These are phyloP conservation scores for Lordiphosa clarofinis DNA, from an alignment of 1,140 invertebrate species.

Conservation along the genomic window DNA sequence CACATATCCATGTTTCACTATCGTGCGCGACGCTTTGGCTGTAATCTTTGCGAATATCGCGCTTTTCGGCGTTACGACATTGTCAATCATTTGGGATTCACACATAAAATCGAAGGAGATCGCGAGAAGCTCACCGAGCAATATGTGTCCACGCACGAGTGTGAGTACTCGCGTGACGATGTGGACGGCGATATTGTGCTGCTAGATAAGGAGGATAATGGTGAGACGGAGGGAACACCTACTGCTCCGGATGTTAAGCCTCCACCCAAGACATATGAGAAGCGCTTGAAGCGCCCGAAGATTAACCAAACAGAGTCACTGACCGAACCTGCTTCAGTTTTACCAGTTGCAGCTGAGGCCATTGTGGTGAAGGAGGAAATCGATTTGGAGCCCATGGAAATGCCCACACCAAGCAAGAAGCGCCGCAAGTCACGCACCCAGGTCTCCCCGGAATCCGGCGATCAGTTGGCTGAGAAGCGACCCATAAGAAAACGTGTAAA, in stretches of 20 bases:
- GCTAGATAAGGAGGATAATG: constrained; percentile 37
- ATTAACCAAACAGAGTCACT: constrained; percentile 19
- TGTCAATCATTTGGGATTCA: constrained; percentile 81
- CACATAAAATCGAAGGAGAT: constrained; percentile 78
- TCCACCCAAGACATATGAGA: constrained; percentile 48
- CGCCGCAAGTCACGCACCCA: constrained; percentile 60
- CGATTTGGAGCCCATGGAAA: constrained; percentile 23
- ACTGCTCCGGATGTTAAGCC: constrained; percentile 25
- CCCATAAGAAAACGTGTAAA: constrained; percentile 84
- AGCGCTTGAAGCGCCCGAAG: constrained; percentile 50
- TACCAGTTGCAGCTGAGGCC: constrained; percentile 6
- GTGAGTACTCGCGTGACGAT: constrained; percentile 70
- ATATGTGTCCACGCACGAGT: constrained; percentile 68
- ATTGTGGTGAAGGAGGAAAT: constrained; percentile 42
- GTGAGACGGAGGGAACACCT: neutral
- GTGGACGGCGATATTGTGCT: constrained; percentile 70
- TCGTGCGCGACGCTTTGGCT: constrained; percentile 81
- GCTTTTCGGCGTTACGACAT: constrained; percentile 81
- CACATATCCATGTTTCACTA: constrained; percentile 82
- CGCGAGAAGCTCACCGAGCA: constrained; percentile 59
- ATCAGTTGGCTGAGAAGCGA: constrained; percentile 64
- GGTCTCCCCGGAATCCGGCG: constrained; percentile 51
- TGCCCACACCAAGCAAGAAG: constrained; percentile 33
- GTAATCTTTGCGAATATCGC: constrained; percentile 82
- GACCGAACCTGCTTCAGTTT: constrained; percentile 20